Conservation (phyloP, 2,888 invertebrate genomes). For the Pristionchus mayeri region DNA sequence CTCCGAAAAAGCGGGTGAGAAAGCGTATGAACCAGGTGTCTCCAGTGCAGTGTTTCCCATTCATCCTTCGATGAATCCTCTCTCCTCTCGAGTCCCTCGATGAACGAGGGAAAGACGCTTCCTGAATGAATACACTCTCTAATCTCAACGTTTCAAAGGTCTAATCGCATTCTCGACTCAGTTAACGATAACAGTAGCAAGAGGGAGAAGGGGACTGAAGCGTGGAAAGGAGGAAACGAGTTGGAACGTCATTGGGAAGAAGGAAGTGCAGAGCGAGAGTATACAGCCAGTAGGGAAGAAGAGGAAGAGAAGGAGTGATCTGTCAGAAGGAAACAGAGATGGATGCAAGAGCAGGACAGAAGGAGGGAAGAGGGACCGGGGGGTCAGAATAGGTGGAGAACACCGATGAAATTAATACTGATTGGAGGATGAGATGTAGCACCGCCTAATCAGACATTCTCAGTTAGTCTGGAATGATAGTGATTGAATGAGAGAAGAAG, state of each 20-base stretch:
- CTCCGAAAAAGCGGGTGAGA: slow-evolving; percentile 23
- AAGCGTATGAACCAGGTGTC: slow-evolving; percentile 34
- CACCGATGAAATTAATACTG: not conserved
- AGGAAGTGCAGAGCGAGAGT: not conserved
- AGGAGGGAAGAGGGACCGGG: not conserved
- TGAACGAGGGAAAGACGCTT: not conserved
- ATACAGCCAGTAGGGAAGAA: not conserved
- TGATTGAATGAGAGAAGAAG: not conserved
- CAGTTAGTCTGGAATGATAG: slow-evolving; percentile 9
- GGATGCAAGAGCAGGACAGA: not conserved
- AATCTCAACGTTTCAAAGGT: not conserved
- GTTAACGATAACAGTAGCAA: not conserved
- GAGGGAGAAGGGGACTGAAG: not conserved
- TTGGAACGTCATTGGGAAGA: slow-evolving; percentile 26
- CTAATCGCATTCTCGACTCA: not conserved
- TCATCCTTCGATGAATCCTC: slow-evolving; percentile 14
- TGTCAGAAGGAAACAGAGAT: not conserved
- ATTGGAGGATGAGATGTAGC: slow-evolving; percentile 17
- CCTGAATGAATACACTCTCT: not conserved
- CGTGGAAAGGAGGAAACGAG: slow-evolving; percentile 5
- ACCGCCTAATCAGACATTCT: slow-evolving; percentile 1
- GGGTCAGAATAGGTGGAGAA: not conserved
- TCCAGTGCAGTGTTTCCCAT: slow-evolving; percentile 4
- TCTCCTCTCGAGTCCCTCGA: not conserved
- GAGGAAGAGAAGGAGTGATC: not conserved